Conservation (phyloP, 2,888 invertebrate species). For the Shargacucullia verbasci region DNA sequence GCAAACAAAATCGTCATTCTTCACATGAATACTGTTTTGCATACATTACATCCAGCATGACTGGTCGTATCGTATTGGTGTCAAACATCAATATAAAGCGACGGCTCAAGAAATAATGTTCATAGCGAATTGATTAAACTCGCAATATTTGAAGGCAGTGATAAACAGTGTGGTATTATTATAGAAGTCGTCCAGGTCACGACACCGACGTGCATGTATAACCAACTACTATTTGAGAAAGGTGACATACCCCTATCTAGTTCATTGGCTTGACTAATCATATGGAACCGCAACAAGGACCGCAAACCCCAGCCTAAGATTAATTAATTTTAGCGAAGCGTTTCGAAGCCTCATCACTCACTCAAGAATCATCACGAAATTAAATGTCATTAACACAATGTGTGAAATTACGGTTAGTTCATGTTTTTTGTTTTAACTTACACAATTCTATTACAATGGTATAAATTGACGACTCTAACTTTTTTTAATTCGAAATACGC, state of each 20-base stretch:
- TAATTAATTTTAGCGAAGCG: conserved; percentile 10
- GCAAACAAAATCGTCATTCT: conserved; percentile 2
- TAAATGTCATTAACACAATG: too few relatives aligned
- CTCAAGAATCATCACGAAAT: conserved; percentile 2
- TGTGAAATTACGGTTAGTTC: too few relatives aligned
- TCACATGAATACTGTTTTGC: neutral
- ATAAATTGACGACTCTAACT: neutral
- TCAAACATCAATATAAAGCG: conserved; percentile 24
- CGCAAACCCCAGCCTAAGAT: conserved; percentile 3
- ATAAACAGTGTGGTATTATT: conserved; percentile 2
- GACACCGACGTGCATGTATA: conserved; percentile 23
- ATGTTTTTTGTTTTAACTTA: too few relatives aligned
- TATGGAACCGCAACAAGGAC: conserved; percentile 7
- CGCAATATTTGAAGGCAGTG: conserved; percentile 11
- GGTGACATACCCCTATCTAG: conserved; percentile 3
- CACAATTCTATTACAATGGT: too few relatives aligned
- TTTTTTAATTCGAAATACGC: conserved; percentile 32
- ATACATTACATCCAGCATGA: conserved; percentile 11
- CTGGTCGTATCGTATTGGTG: too few relatives aligned
- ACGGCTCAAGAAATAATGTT: conserved; percentile 20
- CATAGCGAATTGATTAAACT: conserved; percentile 31
- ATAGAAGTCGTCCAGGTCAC: conserved; percentile 10
- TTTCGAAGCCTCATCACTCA: neutral
- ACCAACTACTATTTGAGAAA: conserved; percentile 10
- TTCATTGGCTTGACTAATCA: conserved; percentile 19